Percentiles rank a stretch among this genome's conserved stretches.
Conservation (phyloP, 1,140 invertebrate genomes). For the Rhyzopertha dominica region DNA sequence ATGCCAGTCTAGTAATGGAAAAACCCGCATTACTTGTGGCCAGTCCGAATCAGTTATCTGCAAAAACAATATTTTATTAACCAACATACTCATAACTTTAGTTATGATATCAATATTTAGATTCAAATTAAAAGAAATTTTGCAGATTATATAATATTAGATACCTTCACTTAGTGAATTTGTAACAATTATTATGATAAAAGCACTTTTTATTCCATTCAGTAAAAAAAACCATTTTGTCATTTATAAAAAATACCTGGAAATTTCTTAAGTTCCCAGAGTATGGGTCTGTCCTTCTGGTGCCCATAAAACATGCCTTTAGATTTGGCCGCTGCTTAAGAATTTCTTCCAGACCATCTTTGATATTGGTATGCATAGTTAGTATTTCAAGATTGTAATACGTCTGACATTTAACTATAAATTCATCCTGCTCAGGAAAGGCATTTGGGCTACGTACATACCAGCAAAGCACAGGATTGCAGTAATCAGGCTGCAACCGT, state of each 20-base stretch:
- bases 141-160: not conserved
- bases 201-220: no score
- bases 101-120: constrained; percentile 12
- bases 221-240: no score
- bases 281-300: constrained; percentile 77
- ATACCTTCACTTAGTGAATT: no score
- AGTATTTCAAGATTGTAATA: constrained; percentile 71
- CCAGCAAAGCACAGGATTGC: constrained; percentile 48
- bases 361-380: constrained; percentile 67
- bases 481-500: constrained; percentile 46
- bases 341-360: constrained; percentile 59
- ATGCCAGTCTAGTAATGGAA: constrained; percentile 83
- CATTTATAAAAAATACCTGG: no score
- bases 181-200: no score
- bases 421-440: constrained; percentile 82
- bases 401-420: constrained; percentile 64
- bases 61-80: constrained; percentile 40
- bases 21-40: constrained; percentile 83
- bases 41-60: constrained; percentile 80
- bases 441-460: constrained; percentile 71
- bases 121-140: constrained; percentile 7
- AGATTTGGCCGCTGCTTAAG: constrained; percentile 60
- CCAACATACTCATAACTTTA: no score
- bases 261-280: constrained; percentile 61
- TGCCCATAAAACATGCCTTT: constrained; percentile 85